phyloP scores from a whole-genome alignment of 1,140 invertebrate species.

The Notospermus geniculatus region DNA sequence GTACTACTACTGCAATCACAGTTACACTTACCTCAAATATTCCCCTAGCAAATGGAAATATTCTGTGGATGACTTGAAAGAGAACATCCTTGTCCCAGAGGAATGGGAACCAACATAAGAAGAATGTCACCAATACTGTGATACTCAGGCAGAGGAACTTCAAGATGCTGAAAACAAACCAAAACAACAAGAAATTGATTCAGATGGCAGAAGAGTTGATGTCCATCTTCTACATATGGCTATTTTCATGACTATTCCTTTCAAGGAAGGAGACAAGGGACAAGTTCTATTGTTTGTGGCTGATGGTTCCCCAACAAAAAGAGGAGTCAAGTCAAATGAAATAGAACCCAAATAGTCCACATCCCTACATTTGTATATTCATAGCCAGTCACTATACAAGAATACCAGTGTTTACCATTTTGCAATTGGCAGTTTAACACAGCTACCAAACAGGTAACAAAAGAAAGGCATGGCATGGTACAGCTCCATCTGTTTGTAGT shows the following conservation, averaged over 20 bases:
- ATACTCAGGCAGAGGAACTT: slow-evolving; percentile 64
- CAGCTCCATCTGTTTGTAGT: slow-evolving; percentile 99
- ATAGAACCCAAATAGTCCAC: no score
- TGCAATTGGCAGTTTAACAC: slow-evolving; percentile 20
- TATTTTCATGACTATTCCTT: no score
- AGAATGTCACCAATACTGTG: slow-evolving; percentile 72
- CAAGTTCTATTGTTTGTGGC: no score
- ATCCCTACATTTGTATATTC: no score
- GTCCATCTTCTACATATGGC: no score
- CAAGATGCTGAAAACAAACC: slow-evolving; percentile 33
- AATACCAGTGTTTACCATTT: no score
- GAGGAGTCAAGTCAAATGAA: no score
- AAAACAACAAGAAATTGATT: slow-evolving; percentile 11
- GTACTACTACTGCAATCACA: no score
- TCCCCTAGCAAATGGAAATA: slow-evolving; percentile 91
- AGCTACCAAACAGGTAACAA: slow-evolving; percentile 76
- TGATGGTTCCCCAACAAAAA: no score
- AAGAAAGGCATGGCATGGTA: slow-evolving; percentile 98
- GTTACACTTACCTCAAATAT: slow-evolving; percentile 73
- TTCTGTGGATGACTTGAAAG: slow-evolving; percentile 69
- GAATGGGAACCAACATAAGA: slow-evolving; percentile 86
- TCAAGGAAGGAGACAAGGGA: no score
- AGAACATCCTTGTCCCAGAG: slow-evolving; percentile 60
- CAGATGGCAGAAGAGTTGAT: no score
- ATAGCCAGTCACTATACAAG: no score